Percentiles rank a stretch among this genome's conserved stretches.
Evolutionary conservation across 2,888 invertebrate genomes (phyloP).

Genomic region (Dorcus hopei): DNA sequence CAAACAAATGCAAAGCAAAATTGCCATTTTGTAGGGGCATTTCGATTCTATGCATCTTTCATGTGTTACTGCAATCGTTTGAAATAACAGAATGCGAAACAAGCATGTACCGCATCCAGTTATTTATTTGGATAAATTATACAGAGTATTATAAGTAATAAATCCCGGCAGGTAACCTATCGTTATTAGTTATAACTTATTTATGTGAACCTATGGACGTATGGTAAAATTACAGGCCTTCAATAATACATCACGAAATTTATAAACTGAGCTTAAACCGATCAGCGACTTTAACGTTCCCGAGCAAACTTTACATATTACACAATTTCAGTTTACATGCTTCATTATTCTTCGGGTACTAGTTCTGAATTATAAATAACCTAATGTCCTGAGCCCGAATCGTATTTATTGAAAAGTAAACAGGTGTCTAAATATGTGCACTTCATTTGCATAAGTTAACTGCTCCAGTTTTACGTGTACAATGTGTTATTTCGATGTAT

Average conservation of each 20-base stretch:
- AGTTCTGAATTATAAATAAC: not conserved
- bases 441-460: too few species aligned
- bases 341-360: not conserved
- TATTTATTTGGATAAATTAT: conserved; percentile 23
- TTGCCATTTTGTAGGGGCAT: too few species aligned
- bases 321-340: not conserved
- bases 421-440: too few species aligned
- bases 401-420: too few species aligned
- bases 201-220: conserved; percentile 32
- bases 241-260: conserved; percentile 35
- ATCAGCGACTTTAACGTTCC: conserved; percentile 22
- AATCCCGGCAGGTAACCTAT: conserved; percentile 36
- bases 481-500: too few species aligned
- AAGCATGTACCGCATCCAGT: conserved; percentile 9
- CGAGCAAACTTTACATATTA: conserved; percentile 11
- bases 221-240: conserved; percentile 37
- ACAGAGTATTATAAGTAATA: conserved; percentile 34
- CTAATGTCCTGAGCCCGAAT: not conserved
- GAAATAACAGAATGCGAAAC: too few species aligned
- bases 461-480: too few species aligned
- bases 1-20: too few species aligned
- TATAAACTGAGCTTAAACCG: conserved; percentile 27
- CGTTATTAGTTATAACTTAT: conserved; percentile 39
- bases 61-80: too few species aligned
- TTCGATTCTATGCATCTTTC: too few species aligned